phyloP scores from a whole-genome alignment of 2,797 vertebrate genomes.

The Pristis pectinata region DNA sequence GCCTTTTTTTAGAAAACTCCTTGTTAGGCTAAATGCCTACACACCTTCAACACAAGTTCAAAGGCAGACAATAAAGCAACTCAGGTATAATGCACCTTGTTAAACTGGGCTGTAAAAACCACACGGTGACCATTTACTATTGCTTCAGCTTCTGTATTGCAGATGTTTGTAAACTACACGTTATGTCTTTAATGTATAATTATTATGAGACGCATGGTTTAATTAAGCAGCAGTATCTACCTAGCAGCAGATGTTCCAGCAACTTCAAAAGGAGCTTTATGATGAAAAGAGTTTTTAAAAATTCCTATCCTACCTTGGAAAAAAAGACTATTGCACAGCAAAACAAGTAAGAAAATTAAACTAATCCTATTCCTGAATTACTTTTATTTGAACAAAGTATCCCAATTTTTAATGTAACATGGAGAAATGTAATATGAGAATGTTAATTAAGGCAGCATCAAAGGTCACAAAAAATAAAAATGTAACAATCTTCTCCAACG shows the following conservation, averaged over 20 bases:
- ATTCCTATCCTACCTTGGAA: background rate
- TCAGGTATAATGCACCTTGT: slow-evolving; percentile 10
- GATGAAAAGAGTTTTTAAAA: background rate
- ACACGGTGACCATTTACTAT: slow-evolving; percentile 14
- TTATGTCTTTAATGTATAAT: slow-evolving; percentile 31
- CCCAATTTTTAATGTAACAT: background rate
- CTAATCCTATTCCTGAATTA: background rate
- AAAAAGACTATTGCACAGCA: slow-evolving; percentile 3
- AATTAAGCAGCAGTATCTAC: slow-evolving; percentile 27
- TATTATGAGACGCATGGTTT: slow-evolving; percentile 24
- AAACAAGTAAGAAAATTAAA: background rate
- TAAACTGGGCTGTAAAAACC: slow-evolving; percentile 25
- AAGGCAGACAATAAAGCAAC: slow-evolving; percentile 26
- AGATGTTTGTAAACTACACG: slow-evolving; percentile 37
- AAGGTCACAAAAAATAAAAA: background rate
- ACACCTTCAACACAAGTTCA: slow-evolving; percentile 19
- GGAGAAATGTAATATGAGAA: background rate
- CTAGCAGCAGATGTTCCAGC: background rate
- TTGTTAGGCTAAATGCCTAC: background rate
- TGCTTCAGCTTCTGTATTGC: slow-evolving; percentile 7
- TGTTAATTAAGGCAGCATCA: background rate
- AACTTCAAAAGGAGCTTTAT: slow-evolving; percentile 28
- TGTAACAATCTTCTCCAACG: too few species aligned
- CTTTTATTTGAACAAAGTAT: background rate
- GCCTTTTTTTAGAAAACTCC: background rate